Evolutionary conservation across 2,888 invertebrate genomes (phyloP).

Genomic region (Isotomurus palustris): DNA sequence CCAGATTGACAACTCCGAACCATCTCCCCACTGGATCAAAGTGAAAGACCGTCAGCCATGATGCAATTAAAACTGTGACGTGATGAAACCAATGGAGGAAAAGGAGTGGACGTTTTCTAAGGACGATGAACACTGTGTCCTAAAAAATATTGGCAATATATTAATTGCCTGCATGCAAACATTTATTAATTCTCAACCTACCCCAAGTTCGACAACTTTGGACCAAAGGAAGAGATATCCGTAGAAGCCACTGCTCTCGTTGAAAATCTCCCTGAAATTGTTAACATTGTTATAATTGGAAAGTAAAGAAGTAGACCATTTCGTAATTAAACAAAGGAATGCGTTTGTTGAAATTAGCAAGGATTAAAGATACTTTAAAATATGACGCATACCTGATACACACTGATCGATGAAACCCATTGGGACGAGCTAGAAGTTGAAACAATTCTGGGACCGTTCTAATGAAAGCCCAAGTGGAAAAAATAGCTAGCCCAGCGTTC

Average conservation of each 20-base stretch:
- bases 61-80: slow-evolving; percentile 20
- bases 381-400: slow-evolving; percentile 15
- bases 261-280: slow-evolving; percentile 17
- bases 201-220: slow-evolving; percentile 88
- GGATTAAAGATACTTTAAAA: background rate
- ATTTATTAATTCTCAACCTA: background rate
- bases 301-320: no score
- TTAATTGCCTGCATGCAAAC: background rate
- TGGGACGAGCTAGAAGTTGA: slow-evolving; percentile 7
- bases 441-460: slow-evolving; percentile 23
- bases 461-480: slow-evolving; percentile 17
- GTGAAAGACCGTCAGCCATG: slow-evolving; percentile 22
- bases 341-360: background rate
- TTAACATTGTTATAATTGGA: no score
- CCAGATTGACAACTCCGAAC: slow-evolving; percentile 93
- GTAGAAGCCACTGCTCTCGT: slow-evolving; percentile 24
- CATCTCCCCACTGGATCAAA: slow-evolving; percentile 24
- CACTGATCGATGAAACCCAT: slow-evolving; percentile 23
- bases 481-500: slow-evolving; percentile 78
- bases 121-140: slow-evolving; percentile 87
- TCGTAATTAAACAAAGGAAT: background rate
- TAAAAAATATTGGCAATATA: background rate
- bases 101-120: slow-evolving; percentile 86
- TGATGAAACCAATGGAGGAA: slow-evolving; percentile 64
- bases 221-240: slow-evolving; percentile 94